Evolutionary conservation across 2,888 invertebrate genomes (phyloP).

Genomic region (Colostygia pectinataria): DNA sequence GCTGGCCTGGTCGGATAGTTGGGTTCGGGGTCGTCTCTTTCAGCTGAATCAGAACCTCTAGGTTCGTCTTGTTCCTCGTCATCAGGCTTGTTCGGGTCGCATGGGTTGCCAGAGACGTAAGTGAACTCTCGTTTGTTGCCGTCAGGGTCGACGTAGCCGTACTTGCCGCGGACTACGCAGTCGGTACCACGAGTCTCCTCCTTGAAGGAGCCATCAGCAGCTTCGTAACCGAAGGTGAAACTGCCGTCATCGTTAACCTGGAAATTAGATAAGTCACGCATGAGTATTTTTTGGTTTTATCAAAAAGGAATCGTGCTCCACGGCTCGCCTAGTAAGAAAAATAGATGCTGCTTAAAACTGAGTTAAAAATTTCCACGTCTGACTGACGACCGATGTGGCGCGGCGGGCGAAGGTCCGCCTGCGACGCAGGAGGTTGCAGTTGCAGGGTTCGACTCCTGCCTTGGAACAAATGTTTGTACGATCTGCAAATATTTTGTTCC

Average conservation of each 20-base stretch:
- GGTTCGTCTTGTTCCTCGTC: slow-evolving; percentile 84
- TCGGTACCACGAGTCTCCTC: slow-evolving; percentile 93
- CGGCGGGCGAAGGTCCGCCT: too few relatives aligned
- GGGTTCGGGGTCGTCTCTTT: slow-evolving; percentile 86
- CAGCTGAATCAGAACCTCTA: slow-evolving; percentile 82
- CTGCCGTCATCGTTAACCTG: slow-evolving; percentile 91
- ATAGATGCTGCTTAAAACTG: too few relatives aligned
- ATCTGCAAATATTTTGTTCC: too few relatives aligned
- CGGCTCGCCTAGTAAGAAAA: too few relatives aligned
- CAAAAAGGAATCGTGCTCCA: too few relatives aligned
- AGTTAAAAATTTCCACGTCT: too few relatives aligned
- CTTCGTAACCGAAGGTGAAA: slow-evolving; percentile 93
- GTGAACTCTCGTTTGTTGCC: slow-evolving; percentile 94
- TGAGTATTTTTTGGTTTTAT: too few relatives aligned
- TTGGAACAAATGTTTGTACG: too few relatives aligned
- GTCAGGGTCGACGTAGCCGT: slow-evolving; percentile 93
- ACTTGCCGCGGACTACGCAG: slow-evolving; percentile 93
- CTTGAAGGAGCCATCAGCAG: slow-evolving; percentile 93
- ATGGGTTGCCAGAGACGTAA: slow-evolving; percentile 93
- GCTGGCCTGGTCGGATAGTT: slow-evolving; percentile 77
- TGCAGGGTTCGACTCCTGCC: too few relatives aligned
- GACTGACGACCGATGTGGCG: too few relatives aligned
- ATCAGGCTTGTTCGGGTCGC: slow-evolving; percentile 91
- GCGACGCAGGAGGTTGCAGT: too few relatives aligned
- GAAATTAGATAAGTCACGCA: slow-evolving; percentile 31